These are phyloP conservation scores for Solenodon paradoxus DNA, from an alignment of 2,113 vertebrate species.

Conservation along the genomic window DNA sequence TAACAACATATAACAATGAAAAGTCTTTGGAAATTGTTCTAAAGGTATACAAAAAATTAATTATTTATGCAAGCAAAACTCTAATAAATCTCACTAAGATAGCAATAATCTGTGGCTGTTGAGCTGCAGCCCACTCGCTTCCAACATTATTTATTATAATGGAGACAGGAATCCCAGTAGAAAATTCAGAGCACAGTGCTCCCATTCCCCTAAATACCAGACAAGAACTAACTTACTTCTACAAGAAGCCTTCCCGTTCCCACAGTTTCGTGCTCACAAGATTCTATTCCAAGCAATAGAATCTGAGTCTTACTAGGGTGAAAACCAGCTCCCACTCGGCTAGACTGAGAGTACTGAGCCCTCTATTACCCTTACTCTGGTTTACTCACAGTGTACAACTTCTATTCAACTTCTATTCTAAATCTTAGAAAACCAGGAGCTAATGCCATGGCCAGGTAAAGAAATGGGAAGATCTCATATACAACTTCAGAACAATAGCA, in stretches of 20 bases:
- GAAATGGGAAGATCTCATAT: background rate
- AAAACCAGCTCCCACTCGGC: rapidly evolving
- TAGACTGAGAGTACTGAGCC: background rate
- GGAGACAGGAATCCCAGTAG: background rate
- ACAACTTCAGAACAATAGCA: background rate
- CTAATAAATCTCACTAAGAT: background rate
- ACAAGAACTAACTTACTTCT: background rate
- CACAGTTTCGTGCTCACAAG: background rate
- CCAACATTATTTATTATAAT: background rate
- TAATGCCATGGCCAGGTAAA: background rate
- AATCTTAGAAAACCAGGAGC: background rate
- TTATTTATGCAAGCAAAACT: background rate
- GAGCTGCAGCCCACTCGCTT: rapidly evolving
- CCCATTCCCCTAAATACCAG: background rate
- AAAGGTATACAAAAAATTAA: background rate
- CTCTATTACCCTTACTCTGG: background rate
- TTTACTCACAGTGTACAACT: background rate
- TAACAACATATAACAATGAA: background rate
- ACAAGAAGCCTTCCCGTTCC: background rate
- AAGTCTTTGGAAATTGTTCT: background rate
- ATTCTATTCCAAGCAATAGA: background rate
- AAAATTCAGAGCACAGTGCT: background rate
- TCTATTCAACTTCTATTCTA: too few relatives aligned
- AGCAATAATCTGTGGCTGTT: background rate
- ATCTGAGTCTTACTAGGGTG: background rate